Percentiles rank a stretch among this genome's conserved stretches.
phyloP scores from a whole-genome alignment of 2,888 invertebrate genomes.

The Cactoblastis cactorum region DNA sequence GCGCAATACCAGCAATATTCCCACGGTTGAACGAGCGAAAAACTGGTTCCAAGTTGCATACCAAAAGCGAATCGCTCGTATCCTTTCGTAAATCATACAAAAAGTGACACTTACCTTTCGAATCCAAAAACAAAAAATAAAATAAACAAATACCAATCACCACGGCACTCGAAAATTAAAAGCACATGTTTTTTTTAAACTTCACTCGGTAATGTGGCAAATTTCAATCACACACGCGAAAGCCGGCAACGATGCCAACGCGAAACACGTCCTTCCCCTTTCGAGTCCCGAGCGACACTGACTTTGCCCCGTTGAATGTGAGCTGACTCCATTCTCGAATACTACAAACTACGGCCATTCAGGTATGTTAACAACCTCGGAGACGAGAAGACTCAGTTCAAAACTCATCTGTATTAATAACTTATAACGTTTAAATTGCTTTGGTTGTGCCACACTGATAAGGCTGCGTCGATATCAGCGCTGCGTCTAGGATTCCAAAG shows the following conservation, averaged over 20 bases:
- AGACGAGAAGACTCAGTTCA: constrained; percentile 35
- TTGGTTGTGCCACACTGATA: constrained; percentile 48
- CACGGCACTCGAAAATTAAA: constrained; percentile 35
- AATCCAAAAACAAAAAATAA: constrained; percentile 25
- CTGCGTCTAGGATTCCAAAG: constrained; percentile 69
- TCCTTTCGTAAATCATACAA: constrained; percentile 51
- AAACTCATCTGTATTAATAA: constrained; percentile 44
- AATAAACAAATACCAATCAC: constrained; percentile 38
- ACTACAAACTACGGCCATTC: constrained; percentile 74
- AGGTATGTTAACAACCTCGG: constrained; percentile 70
- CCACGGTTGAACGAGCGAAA: constrained; percentile 69
- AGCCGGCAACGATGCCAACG: constrained; percentile 31
- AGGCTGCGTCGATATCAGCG: constrained; percentile 76
- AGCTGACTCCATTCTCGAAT: constrained; percentile 61
- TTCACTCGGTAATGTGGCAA: constrained; percentile 50
- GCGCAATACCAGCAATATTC: constrained; percentile 55
- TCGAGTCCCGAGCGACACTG: constrained; percentile 47
- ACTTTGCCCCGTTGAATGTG: constrained; percentile 46
- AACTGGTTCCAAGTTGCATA: constrained; percentile 65
- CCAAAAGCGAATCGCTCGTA: constrained; percentile 63
- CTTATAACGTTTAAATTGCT: constrained; percentile 42
- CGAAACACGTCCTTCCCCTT: constrained; percentile 26
- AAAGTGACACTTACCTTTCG: constrained; percentile 55
- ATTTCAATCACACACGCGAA: constrained; percentile 43
- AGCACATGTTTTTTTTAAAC: constrained; percentile 59